These are phyloP conservation scores for Bubalus kerabau DNA, from an alignment of 2,113 vertebrate genomes.

Conservation along the genomic window DNA sequence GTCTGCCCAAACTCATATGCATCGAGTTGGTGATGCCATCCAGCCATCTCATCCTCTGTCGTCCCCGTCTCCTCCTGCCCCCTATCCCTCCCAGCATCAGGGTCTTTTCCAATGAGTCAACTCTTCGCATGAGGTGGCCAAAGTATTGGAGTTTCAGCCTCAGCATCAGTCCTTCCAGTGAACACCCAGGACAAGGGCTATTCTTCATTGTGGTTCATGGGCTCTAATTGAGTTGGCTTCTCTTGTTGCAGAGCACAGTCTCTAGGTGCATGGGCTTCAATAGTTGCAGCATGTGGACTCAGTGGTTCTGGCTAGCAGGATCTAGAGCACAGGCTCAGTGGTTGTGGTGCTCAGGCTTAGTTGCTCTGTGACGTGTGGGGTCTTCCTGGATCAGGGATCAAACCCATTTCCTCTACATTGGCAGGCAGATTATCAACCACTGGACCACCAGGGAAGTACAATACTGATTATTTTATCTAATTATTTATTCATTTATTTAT, in stretches of 20 bases:
- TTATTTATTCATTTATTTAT: neutral
- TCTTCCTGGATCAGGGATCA: neutral
- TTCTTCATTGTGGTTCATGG: neutral
- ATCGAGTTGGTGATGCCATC: too few species aligned
- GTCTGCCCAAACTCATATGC: too few species aligned
- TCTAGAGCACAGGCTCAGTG: neutral
- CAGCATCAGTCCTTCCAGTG: too few species aligned
- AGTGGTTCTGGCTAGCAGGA: neutral
- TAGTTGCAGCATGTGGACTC: neutral
- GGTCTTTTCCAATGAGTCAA: too few species aligned
- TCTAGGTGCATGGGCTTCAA: accelerated
- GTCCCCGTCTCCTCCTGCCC: too few species aligned
- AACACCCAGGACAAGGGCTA: too few species aligned
- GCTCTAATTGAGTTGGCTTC: neutral
- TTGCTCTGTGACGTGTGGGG: neutral
- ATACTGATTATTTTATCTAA: neutral
- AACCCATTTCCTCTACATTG: neutral
- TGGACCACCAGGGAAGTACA: neutral
- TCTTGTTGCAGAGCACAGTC: neutral
- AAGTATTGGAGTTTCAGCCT: too few species aligned
- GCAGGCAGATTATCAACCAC: neutral
- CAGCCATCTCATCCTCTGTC: too few species aligned
- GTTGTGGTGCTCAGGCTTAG: neutral
- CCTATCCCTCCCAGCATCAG: too few species aligned
- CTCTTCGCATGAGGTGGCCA: too few species aligned